These are phyloP conservation scores for Lagocephalus sceleratus DNA, from an alignment of 2,797 vertebrate genomes.

Conservation along the genomic window DNA sequence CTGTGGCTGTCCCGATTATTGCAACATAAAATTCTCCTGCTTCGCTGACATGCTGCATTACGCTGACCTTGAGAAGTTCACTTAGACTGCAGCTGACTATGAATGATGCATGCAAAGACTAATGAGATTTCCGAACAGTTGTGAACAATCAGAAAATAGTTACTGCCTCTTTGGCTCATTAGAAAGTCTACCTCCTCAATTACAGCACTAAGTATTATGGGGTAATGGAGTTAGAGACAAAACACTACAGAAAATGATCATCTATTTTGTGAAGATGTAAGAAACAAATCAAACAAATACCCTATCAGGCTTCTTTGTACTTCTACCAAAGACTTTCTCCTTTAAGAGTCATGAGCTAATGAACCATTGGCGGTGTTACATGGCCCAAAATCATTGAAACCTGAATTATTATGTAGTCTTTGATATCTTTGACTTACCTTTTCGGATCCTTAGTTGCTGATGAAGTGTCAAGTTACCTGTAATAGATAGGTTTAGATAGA, in stretches of 20 bases:
- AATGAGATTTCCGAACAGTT: conserved; percentile 52
- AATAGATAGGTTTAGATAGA: conserved; percentile 21
- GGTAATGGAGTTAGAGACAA: conserved; percentile 41
- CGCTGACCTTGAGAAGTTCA: conserved; percentile 40
- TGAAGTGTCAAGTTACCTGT: conserved; percentile 26
- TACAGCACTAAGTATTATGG: conserved; percentile 39
- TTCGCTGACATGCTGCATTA: conserved; percentile 20
- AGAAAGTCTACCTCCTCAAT: conserved; percentile 43
- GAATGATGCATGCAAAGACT: conserved; percentile 46
- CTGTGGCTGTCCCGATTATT: conserved; percentile 1
- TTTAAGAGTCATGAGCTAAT: conserved; percentile 12
- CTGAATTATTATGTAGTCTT: not conserved
- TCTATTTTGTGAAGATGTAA: conserved; percentile 34
- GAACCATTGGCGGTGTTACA: conserved; percentile 5
- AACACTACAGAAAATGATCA: conserved; percentile 35
- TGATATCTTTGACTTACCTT: conserved; percentile 43
- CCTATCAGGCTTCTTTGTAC: conserved; percentile 17
- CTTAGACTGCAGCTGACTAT: conserved; percentile 12
- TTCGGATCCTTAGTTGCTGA: conserved; percentile 15
- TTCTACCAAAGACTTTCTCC: conserved; percentile 16
- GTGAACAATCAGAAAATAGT: conserved; percentile 38
- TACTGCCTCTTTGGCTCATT: conserved; percentile 43
- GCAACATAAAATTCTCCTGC: conserved; percentile 8
- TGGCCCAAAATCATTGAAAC: not conserved
- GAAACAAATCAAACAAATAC: conserved; percentile 54